Conservation (phyloP, 2,797 vertebrate genomes). For the Artibeus lituratus region DNA sequence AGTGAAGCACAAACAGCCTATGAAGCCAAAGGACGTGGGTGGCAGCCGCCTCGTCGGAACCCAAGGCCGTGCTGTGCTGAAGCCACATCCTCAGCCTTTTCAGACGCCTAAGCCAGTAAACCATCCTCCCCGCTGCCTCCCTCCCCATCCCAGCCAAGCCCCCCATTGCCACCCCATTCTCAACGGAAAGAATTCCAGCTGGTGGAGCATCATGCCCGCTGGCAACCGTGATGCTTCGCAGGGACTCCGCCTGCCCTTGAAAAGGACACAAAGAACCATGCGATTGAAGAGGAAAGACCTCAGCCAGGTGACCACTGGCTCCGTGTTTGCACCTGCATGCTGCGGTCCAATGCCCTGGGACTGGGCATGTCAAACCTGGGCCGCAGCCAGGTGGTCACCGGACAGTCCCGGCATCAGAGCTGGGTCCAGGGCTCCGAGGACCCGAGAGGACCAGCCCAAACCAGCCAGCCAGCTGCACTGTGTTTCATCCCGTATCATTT, state of each 20-base stretch:
- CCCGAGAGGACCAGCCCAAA: slow-evolving; percentile 67
- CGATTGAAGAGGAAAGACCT: not conserved
- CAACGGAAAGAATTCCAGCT: not conserved
- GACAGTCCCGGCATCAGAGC: slow-evolving; percentile 30
- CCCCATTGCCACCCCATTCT: not conserved
- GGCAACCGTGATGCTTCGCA: not conserved
- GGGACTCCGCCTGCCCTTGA: not conserved
- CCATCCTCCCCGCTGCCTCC: not conserved
- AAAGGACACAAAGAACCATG: not conserved
- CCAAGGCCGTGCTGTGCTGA: not conserved
- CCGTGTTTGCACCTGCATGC: not conserved
- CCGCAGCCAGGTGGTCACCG: not conserved
- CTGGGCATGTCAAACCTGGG: slow-evolving; percentile 43
- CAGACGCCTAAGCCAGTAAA: not conserved
- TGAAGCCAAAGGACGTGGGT: not conserved
- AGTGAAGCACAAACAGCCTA: not conserved
- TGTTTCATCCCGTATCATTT: slow-evolving; percentile 84
- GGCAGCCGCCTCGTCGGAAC: not conserved
- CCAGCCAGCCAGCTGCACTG: slow-evolving; percentile 79
- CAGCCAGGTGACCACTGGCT: not conserved
- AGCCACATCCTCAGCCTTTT: not conserved
- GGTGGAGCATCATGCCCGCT: accelerated
- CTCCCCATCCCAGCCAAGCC: not conserved
- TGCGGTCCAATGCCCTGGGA: slow-evolving; percentile 3
- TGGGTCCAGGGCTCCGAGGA: slow-evolving; percentile 74